Evolutionary conservation across 1,140 invertebrate genomes (phyloP), one percentile per base, ranked within the genome.

Genomic region (Drosophila parvula): DNA sequence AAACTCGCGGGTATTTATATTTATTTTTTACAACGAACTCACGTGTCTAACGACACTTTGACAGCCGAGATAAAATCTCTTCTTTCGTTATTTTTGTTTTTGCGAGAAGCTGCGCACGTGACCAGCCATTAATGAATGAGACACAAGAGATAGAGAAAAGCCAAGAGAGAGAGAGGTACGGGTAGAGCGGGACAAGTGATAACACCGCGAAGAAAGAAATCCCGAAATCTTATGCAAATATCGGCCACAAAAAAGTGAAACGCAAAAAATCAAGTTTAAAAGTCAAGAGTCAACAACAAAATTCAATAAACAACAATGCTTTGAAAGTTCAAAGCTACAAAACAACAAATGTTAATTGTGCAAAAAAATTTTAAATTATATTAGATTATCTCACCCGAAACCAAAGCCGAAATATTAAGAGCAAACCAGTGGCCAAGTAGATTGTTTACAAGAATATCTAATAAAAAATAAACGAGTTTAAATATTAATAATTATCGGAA

Each of bases 291-390:
- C 61, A 48, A 51, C 36, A 47, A n/a, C 30, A 14, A 59, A 70
- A 71, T 56, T 43, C 56, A 78, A 78, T 77, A 56, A 78, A 59
- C 56, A 78, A 59, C 50, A 69, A 77, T 62, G 44, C 62, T 83
- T 70, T 79, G 70, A 86, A 85, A 86, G 79, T 88, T 81, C 81
- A 79, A 76, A 81, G 50, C 55, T 61, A 47, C 38, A 77, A 62
- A 53, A 36, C 43, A 28, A 38, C 67, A 71, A 36, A 71, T 70
- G 34, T 70, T 70, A 57, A 70, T 59, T 71, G 65, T 71, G 43
- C 18, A 41, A 41, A 62, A n/a, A 34, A 22, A 12, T 36, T 22
- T 11, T 6, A 56, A 27, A 59, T n/a, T 50, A 22, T 44, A 22
- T 48, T 48, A 14, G 51, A 53, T 53, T 38, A 53, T 36, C 50